Evolutionary conservation across 2,113 vertebrate species (phyloP), one percentile per base, ranked within the genome.

Genomic region (Rissa tridactyla): DNA sequence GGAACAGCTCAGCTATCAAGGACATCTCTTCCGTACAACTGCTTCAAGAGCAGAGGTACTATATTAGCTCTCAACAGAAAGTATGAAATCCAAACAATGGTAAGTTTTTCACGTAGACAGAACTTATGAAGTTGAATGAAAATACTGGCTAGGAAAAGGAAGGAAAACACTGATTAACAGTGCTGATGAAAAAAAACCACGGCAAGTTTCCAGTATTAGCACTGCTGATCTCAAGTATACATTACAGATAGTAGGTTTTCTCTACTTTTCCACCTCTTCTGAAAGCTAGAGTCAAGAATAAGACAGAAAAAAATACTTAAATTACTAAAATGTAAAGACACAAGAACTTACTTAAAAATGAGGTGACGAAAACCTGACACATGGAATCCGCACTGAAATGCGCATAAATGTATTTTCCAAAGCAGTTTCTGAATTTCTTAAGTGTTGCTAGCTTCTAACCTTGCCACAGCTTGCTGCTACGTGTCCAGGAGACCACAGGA

Each of bases 31-130:
- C 29, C 51, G 9, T 32, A 72, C 25, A 86, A 73, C 58, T 61
- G 69, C 32, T 71, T 79, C 49, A 54, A 18, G 32, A 91, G n/a
- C 49, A 71, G 15, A 82, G 58, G 77, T 9, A 42, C 29, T 51
- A 1, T 20, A 34, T 46, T 85, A 54, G 38, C 42, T 51, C 52
- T 70, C 46, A 60, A 60, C 15, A 32, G 32, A 54, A 82, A 79
- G 7, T 1, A 5, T 40, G 57, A 88, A 40, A 78, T 66, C 58
- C 61, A 70, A 84, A 89, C 13, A 47, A 54, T 0, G 0, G 17
- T 19, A 55, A 42, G 36, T 64, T 92, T 71, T 79, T 71, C 11
- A 66, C 2, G 17, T 23, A 61, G 66, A 69, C 34, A 44, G 57
- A 94, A 71, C 29, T 82, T 73, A 44, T 0, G 4, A 91, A 84